phyloP scores from a whole-genome alignment of 1,140 invertebrate species.

The Fopius arisanus region DNA sequence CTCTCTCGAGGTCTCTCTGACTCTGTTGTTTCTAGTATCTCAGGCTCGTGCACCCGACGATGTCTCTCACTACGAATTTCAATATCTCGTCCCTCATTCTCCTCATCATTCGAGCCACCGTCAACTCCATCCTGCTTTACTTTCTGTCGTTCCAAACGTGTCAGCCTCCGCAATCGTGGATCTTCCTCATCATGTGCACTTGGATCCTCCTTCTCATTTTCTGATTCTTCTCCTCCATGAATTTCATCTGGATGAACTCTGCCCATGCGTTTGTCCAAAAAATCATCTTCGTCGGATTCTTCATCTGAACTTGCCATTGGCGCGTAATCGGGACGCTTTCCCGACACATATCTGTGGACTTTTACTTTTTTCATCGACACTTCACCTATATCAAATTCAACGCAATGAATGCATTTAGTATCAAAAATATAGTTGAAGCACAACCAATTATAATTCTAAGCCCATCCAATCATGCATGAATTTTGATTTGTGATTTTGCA shows the following conservation, averaged over 20 bases:
- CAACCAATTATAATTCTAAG: too few species aligned
- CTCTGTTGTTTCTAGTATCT: conserved; percentile 74
- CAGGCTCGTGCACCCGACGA: conserved; percentile 74
- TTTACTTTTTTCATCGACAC: conserved; percentile 97
- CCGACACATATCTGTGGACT: conserved; percentile 91
- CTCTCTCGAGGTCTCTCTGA: conserved; percentile 47
- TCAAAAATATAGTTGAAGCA: not conserved
- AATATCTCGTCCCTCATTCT: conserved; percentile 65
- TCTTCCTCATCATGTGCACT: conserved; percentile 72
- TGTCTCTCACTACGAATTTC: conserved; percentile 66
- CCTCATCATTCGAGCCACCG: conserved; percentile 47
- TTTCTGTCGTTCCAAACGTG: conserved; percentile 65
- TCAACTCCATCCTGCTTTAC: not conserved
- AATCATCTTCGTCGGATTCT: conserved; percentile 86
- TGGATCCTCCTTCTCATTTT: conserved; percentile 38
- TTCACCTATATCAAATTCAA: conserved; percentile 74
- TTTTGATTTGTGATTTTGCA: too few species aligned
- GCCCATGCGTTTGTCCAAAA: conserved; percentile 70
- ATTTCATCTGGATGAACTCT: conserved; percentile 44
- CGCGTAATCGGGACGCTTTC: conserved; percentile 93
- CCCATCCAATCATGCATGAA: too few species aligned
- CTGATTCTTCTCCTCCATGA: conserved; percentile 21
- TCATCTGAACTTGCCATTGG: conserved; percentile 81
- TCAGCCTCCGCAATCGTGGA: conserved; percentile 75
- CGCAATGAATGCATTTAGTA: conserved; percentile 24